These are phyloP conservation scores for Calephelis nemesis DNA, from an alignment of 1,140 invertebrate genomes.

Conservation along the genomic window DNA sequence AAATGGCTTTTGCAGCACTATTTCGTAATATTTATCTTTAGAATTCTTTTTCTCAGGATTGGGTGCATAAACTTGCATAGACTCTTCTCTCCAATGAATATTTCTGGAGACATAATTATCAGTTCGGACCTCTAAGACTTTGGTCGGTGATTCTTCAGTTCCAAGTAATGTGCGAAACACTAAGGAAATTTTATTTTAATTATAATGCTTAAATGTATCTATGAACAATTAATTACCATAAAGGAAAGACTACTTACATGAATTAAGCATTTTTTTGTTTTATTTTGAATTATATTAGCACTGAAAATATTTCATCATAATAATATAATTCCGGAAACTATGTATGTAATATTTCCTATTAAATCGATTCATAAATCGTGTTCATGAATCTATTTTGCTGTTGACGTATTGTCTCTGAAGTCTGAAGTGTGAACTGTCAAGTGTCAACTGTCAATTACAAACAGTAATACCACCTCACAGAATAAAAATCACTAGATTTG, in stretches of 20 bases:
- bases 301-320: not conserved
- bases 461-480: no score
- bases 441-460: no score
- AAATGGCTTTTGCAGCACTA: constrained; percentile 86
- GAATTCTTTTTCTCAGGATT: constrained; percentile 60
- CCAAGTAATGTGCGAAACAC: constrained; percentile 77
- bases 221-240: constrained; percentile 9
- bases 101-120: constrained; percentile 83
- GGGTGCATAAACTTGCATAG: constrained; percentile 84
- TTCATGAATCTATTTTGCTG: no score
- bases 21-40: constrained; percentile 82
- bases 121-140: constrained; percentile 83
- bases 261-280: constrained; percentile 54
- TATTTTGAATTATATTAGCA: not conserved
- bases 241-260: constrained; percentile 45
- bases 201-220: not conserved
- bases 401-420: no score
- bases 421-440: no score
- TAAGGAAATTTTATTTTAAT: constrained; percentile 37
- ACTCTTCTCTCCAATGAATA: constrained; percentile 84
- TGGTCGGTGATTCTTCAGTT: constrained; percentile 78
- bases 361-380: no score
- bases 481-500: no score
- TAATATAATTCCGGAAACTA: no score
- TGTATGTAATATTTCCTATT: no score